A percentile compares a stretch with the other conserved stretches of the same genome.
Evolutionary conservation across 2,113 vertebrate genomes (phyloP).

Genomic region (Phainopepla nitens): DNA sequence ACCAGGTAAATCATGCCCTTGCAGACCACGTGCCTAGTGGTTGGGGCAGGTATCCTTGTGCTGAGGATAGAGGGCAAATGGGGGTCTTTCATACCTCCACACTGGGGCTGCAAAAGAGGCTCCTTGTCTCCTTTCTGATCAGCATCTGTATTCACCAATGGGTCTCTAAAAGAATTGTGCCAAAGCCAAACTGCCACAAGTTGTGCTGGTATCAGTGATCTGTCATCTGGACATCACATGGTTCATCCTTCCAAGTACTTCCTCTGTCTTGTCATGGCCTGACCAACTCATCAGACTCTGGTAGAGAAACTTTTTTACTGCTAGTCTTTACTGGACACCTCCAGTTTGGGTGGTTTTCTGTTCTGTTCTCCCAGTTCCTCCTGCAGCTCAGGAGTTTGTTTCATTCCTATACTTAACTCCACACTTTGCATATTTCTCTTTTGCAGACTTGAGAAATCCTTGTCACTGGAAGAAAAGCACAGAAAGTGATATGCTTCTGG

Average conservation of each 20-base stretch:
- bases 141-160: not conserved
- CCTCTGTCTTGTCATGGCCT: not conserved
- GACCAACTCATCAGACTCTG: accelerated
- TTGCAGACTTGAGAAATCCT: not conserved
- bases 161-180: not conserved
- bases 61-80: not conserved
- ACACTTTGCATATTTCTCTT: not conserved
- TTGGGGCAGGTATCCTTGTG: accelerated
- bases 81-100: not conserved
- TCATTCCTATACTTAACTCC: not conserved
- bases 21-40: not conserved
- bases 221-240: not conserved
- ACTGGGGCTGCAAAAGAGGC: not conserved
- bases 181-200: not conserved
- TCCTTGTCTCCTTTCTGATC: not conserved
- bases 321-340: not conserved
- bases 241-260: not conserved
- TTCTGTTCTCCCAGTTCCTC: not conserved
- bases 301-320: not conserved
- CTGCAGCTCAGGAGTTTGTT: not conserved
- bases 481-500: not conserved
- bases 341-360: not conserved
- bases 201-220: not conserved
- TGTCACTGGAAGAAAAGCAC: not conserved
- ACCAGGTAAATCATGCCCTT: not conserved